Base-by-base conservation (phyloP, 2,888 invertebrate genomes). In the Drosophila stalkeri region DNA sequence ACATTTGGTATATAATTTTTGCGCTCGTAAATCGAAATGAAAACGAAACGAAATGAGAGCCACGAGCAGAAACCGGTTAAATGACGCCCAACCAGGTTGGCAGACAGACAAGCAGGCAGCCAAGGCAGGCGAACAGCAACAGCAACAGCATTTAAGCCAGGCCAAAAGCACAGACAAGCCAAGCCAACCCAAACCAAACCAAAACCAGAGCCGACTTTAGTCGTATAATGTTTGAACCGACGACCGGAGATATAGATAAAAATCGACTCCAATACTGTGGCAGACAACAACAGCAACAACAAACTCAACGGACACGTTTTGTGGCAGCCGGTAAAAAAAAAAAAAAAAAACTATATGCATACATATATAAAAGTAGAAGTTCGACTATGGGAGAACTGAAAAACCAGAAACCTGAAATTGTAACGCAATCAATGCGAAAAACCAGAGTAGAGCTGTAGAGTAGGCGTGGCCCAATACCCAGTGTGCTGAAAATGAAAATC, bases 381-480 rank as follows among this genome's bases (percentile, higher is more conserved):
- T 85, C 72, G 80, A 85, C 75, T 77, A 63, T 62, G 73, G 72
- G 68, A 66, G 61, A 77, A 78, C 71, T 70, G 71, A 64, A 79
- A 86, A 90, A 89, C 52, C 52, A 35, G 41, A 56, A 49, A 49
- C 89, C 89, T 89, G 87, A 88, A 88, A 88, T 89, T 82, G 89
- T 87, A 88, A 87, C 88, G 89, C 85, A 90, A 90, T 89, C 88
- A 85, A 87, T 86, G 87, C 89, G 77, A 89, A 87, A 81, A 89
- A 64, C 68, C 75, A 68, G 76, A 75, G 62, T 47, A 77, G 43
- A 44, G 57, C 64, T 68, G 33, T 18, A 27, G 56, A 51, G 81
- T 72, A 55, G 80, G 72, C 80, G 77, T 77, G 82, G 39, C 65
- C 65, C 75, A 68, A 75, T 72, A 71, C 80, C 89, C 23, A 73